Percentiles rank a stretch among this genome's conserved stretches.
Conservation (phyloP, 2,888 invertebrate species). For the Girardia tigrina region DNA sequence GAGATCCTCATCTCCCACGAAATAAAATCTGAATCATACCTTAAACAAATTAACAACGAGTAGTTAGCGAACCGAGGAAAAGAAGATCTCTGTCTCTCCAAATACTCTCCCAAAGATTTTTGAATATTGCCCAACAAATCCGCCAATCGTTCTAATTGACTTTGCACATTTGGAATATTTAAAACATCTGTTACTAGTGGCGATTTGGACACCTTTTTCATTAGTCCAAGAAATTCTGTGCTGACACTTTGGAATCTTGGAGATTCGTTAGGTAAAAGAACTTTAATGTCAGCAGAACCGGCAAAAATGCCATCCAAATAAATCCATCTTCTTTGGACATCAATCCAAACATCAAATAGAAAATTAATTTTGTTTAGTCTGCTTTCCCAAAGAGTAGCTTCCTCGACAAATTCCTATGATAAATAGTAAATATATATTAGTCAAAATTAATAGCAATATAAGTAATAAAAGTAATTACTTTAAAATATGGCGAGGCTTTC, state of each 20-base stretch:
- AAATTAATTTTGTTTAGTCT: constrained; percentile 92
- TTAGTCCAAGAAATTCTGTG: constrained; percentile 88
- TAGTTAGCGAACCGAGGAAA: constrained; percentile 68
- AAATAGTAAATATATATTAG: neutral
- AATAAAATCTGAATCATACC: constrained; percentile 64
- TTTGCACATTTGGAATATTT: constrained; percentile 79
- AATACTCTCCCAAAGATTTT: constrained; percentile 96
- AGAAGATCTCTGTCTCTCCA: constrained; percentile 88
- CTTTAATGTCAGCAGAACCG: constrained; percentile 93
- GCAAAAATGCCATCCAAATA: constrained; percentile 97
- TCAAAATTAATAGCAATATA: neutral
- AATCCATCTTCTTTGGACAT: constrained; percentile 97
- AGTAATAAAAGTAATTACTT: constrained; percentile 42
- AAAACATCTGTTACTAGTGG: constrained; percentile 97
- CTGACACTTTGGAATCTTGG: constrained; percentile 80
- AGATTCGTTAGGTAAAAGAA: constrained; percentile 82
- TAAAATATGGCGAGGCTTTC: constrained; percentile 71
- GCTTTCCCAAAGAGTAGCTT: constrained; percentile 96
- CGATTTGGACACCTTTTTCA: constrained; percentile 95
- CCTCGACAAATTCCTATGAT: constrained; percentile 78
- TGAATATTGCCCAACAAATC: constrained; percentile 95
- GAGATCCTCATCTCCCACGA: constrained; percentile 96
- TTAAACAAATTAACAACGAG: too few relatives aligned
- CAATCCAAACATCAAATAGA: constrained; percentile 98
- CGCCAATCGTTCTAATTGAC: constrained; percentile 82